Evolutionary conservation across 2,888 invertebrate species (phyloP).

Genomic region (Galeruca laticollis): DNA sequence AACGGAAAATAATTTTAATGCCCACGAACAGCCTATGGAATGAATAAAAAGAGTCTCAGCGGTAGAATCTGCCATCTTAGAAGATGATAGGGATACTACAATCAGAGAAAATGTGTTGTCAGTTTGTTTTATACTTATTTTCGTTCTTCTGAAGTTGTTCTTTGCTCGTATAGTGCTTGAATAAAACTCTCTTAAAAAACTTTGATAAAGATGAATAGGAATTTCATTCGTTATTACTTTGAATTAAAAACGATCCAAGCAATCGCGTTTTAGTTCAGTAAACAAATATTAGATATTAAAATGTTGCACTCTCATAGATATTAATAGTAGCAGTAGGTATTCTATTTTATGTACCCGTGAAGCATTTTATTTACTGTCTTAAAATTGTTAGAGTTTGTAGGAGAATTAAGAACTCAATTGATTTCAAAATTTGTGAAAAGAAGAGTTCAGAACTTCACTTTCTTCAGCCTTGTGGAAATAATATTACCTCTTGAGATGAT

Average conservation of each 20-base stretch:
- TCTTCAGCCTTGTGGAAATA: too few species aligned
- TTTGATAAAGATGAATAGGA: constrained; percentile 40
- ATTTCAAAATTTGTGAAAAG: too few species aligned
- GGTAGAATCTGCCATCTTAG: constrained; percentile 47
- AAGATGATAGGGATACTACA: constrained; percentile 39
- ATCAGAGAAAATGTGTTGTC: constrained; percentile 47
- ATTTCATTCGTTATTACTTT: constrained; percentile 44
- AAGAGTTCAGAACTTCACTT: too few species aligned
- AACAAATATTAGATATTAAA: not conserved
- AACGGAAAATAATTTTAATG: constrained; percentile 14
- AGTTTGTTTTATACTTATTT: constrained; percentile 47
- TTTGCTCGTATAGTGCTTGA: constrained; percentile 38
- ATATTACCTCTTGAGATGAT: too few species aligned
- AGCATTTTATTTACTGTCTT: too few species aligned
- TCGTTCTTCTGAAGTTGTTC: constrained; percentile 40
- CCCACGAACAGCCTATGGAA: constrained; percentile 34
- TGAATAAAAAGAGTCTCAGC: constrained; percentile 42
- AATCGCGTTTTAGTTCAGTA: constrained; percentile 8
- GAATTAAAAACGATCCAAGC: constrained; percentile 39
- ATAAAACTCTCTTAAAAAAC: constrained; percentile 38
- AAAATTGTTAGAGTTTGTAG: too few species aligned
- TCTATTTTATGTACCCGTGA: too few species aligned
- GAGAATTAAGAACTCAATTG: too few species aligned
- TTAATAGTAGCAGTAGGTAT: too few species aligned
- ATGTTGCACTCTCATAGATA: too few species aligned